Base-by-base conservation (phyloP, 2,888 invertebrate species). In the Anthophora plumipes region DNA sequence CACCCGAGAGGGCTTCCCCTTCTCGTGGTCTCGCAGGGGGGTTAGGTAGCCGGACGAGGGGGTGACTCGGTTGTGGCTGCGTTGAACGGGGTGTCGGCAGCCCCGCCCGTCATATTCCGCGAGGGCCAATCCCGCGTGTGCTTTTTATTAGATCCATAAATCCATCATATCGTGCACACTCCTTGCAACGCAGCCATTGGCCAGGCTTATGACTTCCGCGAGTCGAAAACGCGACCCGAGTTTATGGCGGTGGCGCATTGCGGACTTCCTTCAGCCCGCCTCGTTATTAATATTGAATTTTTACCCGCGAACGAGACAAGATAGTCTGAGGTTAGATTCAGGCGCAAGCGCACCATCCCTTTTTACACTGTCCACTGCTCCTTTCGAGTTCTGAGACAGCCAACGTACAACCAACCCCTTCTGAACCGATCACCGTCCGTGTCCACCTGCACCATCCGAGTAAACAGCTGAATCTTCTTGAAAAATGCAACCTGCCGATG, bases 211-310 rank as follows among this genome's bases (percentile, higher is more conserved):
- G 80, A 87, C 78, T 80, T 73, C n/a, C 64, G 66, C 77, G 43
- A 22, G 54, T 48, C 64, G 57, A 64, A 60, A 73, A 60, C 71
- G 64, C 60, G 46, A 31, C 37, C 55, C 74, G 63, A 59, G 86
- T 83, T 85, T 86, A 85, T 83, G 74, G 81, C 71, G 46, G 54
- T 85, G 94, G 94, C 94, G 92, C 93, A 93, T 91, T 94, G 94
- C 94, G 94, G 94, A 91, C 90, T 95, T 95, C 95, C 95, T 91
- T 83, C 74, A 94, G 94, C 95, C 95, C 95, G 95, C 95, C 95
- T 85, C 69, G 95, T 96, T 96, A 96, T 96, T 96, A 96, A 96
- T 96, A 96, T 96, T 96, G 95, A 96, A 96, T 96, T 96, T 96
- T 96, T 96, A 95, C 81, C 55, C 72, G 64, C 74, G 64, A 64